Evolutionary conservation across 2,888 invertebrate genomes (phyloP), one percentile per base, ranked within the genome.

Genomic region (Sepiola atlantica): DNA sequence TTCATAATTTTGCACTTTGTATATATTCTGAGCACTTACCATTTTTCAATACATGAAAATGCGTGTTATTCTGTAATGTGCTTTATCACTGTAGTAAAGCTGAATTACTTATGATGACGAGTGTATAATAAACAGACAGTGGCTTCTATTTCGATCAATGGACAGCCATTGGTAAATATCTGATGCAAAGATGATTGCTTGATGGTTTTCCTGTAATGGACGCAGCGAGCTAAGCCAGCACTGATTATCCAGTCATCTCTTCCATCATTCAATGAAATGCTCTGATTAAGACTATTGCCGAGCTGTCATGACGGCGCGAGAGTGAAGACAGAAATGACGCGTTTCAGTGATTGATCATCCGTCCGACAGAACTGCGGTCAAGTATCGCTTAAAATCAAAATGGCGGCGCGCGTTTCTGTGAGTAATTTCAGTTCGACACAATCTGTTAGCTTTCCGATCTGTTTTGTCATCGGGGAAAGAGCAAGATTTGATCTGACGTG

Each of bases 281-380:
- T 77, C 77, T 77, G 77, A 77, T 77, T 77, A 77, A 77, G 77
- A 77, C n/a, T 77, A n/a, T 32, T 77, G 77, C n/a, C 77, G 77
- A 77, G n/a, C 77, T 77, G 77, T 77, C 77, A 77, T 77, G 77
- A n/a, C n/a, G n/a, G 77, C 77, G 77, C 77, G 77, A 77, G n/a
- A 32, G 14, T n/a, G 77, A 77, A 32, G 77, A 77, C 77, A 77
- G 77, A 12, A 77, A 77, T 77, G 21, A n/a, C 14, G 77, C 61
- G 28, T n/a, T 32, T n/a, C n/a, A 14, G 18, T 77, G 77, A 77
- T 77, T 77, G 77, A 77, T 77, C 77, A 77, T 77, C n/a, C n/a
- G 77, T 12, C 77, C 77, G n/a, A 77, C 77, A 32, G 12, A 32
- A 77, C 77, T 24, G 61, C 61, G 24, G 61, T 61, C 61, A 61